Evolutionary conservation across 1,140 invertebrate genomes (phyloP).

Genomic region (Drosophila setifemur): DNA sequence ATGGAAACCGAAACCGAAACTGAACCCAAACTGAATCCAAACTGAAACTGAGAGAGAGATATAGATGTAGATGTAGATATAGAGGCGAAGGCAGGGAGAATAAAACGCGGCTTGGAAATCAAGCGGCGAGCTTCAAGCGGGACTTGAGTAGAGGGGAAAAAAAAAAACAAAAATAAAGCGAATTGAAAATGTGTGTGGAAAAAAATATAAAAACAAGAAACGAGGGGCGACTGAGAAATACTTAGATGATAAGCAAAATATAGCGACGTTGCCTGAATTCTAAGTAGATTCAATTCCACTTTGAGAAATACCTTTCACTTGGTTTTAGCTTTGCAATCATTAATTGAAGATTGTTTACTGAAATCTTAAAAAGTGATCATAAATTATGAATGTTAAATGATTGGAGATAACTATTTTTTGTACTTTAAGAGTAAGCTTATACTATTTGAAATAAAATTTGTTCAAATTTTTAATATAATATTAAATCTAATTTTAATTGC

Average conservation of each 20-base stretch:
- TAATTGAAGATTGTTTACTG: too few relatives aligned
- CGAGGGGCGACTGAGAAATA: background rate
- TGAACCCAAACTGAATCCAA: too few relatives aligned
- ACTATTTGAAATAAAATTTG: too few relatives aligned
- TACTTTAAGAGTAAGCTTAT: too few relatives aligned
- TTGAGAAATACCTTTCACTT: background rate
- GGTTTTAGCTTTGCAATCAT: too few relatives aligned
- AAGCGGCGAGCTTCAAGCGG: constrained; percentile 25
- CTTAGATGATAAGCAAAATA: background rate
- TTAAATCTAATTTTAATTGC: too few relatives aligned
- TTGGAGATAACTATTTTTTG: too few relatives aligned
- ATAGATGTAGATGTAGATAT: background rate
- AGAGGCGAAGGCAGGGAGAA: constrained; percentile 50
- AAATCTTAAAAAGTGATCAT: too few relatives aligned
- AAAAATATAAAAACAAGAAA: background rate
- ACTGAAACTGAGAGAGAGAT: background rate
- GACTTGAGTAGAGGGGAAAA: background rate
- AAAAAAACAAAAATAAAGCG: constrained; percentile 7
- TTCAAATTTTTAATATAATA: too few relatives aligned
- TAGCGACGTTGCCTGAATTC: background rate
- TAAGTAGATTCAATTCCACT: background rate
- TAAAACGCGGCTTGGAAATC: constrained; percentile 52
- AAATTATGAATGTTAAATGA: too few relatives aligned
- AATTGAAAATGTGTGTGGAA: background rate
- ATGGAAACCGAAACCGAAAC: background rate